phyloP scores from a whole-genome alignment of 2,888 invertebrate species.

The Acanthosepion pharaonis region DNA sequence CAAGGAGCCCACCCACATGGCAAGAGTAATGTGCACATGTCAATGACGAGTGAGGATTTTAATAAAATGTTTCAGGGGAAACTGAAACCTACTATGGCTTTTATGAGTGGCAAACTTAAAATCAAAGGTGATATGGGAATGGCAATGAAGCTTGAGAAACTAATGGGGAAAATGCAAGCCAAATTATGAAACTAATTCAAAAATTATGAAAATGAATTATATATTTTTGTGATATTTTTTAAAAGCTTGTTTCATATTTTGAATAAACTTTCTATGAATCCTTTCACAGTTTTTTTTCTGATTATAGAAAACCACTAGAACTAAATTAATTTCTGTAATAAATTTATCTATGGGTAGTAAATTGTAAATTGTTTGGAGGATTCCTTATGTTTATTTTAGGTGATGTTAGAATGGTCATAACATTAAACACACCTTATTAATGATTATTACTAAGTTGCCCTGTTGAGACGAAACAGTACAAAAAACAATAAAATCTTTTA shows the following conservation, averaged over 20 bases:
- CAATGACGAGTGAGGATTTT: constrained; percentile 82
- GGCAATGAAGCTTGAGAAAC: constrained; percentile 90
- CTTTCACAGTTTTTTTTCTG: neutral
- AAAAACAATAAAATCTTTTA: no score
- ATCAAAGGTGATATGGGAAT: constrained; percentile 92
- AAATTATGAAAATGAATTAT: neutral
- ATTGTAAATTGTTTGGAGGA: no score
- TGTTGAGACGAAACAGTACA: neutral
- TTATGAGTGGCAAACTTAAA: constrained; percentile 96
- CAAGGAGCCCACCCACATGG: constrained; percentile 82
- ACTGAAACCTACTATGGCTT: constrained; percentile 91
- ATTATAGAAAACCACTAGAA: neutral
- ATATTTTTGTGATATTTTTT: neutral
- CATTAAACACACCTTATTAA: neutral
- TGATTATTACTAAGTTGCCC: neutral
- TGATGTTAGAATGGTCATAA: neutral
- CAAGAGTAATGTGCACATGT: constrained; percentile 87
- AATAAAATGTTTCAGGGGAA: constrained; percentile 81
- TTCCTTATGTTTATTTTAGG: neutral
- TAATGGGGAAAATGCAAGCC: constrained; percentile 66
- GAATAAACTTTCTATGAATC: neutral
- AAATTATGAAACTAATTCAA: neutral
- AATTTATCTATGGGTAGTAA: no score
- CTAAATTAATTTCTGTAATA: no score
- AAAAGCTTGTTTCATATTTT: neutral